phyloP scores from a whole-genome alignment of 2,797 vertebrate species.

The Numenius phaeopus region DNA sequence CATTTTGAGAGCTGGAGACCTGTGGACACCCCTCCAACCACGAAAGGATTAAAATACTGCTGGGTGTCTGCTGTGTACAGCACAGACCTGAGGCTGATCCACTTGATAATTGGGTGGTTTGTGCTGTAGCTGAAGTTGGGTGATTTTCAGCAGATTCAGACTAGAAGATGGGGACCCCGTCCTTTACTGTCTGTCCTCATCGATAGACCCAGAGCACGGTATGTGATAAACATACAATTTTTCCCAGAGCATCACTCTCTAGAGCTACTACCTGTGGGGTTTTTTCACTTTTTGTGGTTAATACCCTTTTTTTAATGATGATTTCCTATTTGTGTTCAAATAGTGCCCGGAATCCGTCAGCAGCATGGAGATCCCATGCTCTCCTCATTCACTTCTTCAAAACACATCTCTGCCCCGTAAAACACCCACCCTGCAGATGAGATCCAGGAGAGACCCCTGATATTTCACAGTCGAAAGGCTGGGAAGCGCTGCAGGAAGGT shows the following conservation, averaged over 20 bases:
- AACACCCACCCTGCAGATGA: background rate
- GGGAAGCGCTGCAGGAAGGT: background rate
- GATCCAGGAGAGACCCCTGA: background rate
- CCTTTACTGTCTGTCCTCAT: background rate
- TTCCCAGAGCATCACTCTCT: background rate
- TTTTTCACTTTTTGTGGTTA: background rate
- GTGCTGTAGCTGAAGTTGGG: fast-evolving
- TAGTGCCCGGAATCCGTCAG: background rate
- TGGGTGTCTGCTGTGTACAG: background rate
- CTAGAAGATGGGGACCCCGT: background rate
- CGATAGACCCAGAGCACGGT: background rate
- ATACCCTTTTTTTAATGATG: background rate
- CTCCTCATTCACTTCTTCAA: background rate
- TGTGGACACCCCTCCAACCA: background rate
- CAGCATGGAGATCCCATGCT: background rate
- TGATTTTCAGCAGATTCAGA: background rate
- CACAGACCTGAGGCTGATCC: background rate
- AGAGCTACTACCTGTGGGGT: background rate
- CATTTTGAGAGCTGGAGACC: background rate
- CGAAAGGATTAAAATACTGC: background rate
- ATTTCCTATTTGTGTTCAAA: background rate
- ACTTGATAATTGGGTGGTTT: fast-evolving
- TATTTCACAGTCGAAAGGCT: background rate
- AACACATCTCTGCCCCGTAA: background rate
- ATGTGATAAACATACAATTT: background rate